Base-by-base conservation (phyloP, 2,888 invertebrate genomes). In the Glyphotaelius pellucidus region DNA sequence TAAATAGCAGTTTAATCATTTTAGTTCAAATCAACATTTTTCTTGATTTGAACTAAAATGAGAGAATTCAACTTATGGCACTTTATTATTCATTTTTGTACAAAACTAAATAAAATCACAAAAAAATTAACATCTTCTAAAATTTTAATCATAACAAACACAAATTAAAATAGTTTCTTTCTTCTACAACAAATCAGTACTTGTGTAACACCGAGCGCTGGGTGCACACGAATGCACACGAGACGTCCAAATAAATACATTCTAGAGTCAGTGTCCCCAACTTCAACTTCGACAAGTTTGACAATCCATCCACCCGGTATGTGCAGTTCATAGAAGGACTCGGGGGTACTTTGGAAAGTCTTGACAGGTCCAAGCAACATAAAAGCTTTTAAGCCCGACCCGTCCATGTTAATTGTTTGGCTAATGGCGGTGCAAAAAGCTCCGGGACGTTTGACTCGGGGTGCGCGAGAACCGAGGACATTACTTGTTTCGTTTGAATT, bases 341-440 rank as follows among this genome's bases (percentile, higher is more conserved):
- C 67, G 67, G 25, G 67, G 67, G 67, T 67, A 67, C 67, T 67
- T n/a, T 25, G 9, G 9, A 25, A 25, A 67, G 67, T 25, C 67
- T 67, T n/a, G 67, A 67, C 67, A 67, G 67, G n/a, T 67, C 67
- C 25, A n/a, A 67, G 67, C 35, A 35, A n/a, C 83, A 35, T 83
- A 42, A 86, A 86, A 86, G 86, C 42, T 42, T 86, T 86, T 30
- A 30, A 86, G 47, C 35, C 86, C 38, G 42, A 47, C 25, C 42
- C 42, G 30, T 86, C 42, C 86, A 25, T 42, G 86, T 42, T 86
- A 86, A 86, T 86, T 86, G 86, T 86, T 42, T 42, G 86, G 86
- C 86, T 86, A 86, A 86, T 86, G 86, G 47, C 42, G 30, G 11
- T n/a, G 86, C 42, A 86, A 86, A 86, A 86, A 83, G 83, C 83